phyloP scores from a whole-genome alignment of 2,888 invertebrate species.

The Microplitis deprimator region DNA sequence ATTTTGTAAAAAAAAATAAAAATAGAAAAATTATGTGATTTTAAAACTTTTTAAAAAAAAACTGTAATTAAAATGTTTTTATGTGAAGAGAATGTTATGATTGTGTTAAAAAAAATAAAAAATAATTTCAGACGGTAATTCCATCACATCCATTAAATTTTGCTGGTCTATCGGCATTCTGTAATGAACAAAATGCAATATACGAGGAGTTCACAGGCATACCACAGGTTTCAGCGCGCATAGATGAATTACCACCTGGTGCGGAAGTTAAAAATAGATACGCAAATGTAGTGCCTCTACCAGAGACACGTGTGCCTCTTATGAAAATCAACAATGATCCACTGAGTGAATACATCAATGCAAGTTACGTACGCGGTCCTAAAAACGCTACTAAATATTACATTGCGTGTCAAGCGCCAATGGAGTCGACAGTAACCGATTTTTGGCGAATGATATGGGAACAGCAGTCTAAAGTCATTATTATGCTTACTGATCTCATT shows the following conservation, averaged over 20 bases:
- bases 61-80: too few species aligned
- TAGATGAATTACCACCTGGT: constrained; percentile 88
- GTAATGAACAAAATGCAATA: constrained; percentile 80
- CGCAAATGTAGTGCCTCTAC: constrained; percentile 94
- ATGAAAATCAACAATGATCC: constrained; percentile 81
- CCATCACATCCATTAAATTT: constrained; percentile 85
- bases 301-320: constrained; percentile 89
- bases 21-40: too few species aligned
- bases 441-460: constrained; percentile 99
- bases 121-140: constrained; percentile 66
- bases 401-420: constrained; percentile 93
- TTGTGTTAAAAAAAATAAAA: background rate
- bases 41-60: too few species aligned
- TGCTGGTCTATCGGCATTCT: constrained; percentile 83
- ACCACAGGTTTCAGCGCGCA: constrained; percentile 83
- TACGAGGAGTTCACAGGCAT: constrained; percentile 87
- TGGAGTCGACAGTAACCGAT: constrained; percentile 87
- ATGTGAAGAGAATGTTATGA: too few species aligned
- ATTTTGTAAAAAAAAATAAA: too few species aligned
- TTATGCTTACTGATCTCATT: constrained; percentile 91
- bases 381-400: constrained; percentile 87
- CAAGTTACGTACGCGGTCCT: constrained; percentile 92
- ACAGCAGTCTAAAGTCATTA: constrained; percentile 88
- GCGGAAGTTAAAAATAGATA: constrained; percentile 93
- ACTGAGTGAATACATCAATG: constrained; percentile 92